Evolutionary conservation across 2,888 invertebrate genomes (phyloP), one percentile per base, ranked within the genome.

Genomic region (Perdita meconis): DNA sequence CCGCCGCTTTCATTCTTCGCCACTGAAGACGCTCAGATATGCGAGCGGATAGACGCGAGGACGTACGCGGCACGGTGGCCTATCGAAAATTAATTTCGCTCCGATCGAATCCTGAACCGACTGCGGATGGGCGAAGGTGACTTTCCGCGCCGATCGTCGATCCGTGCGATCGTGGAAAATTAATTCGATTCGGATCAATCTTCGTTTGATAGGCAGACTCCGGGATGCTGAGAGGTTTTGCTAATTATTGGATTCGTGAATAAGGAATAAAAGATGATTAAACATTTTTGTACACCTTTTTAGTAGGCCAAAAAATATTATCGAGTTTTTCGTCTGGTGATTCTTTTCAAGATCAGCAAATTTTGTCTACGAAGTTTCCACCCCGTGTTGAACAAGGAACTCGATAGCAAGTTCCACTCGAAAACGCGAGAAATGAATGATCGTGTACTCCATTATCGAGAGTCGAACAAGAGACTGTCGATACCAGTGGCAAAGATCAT

Each of bases 1-100:
- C 55, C 63, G 2, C 30, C 30, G 59, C 57, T 76, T 71, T 56
- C 63, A 56, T 72, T 71, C 60, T 40, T 36, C 50, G 16, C 12
- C n/a, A 6, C 44, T 19, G 61, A 44, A 19, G 50, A 53, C 55
- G 68, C 68, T 44, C 63, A 60, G 61, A 75, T 74, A 73, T 55
- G 59, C 42, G 65, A 2, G 10, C 50, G 24, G 59, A 53, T 51
- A 34, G 57, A 26, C 59, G 69, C 59, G 42, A 30, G 22, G 44
- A 34, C 57, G 40, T 53, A 68, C 60, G 40, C n/a, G 60, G 44
- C 22, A 55, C 53, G 19, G 16, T 30, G 10, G 53, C 36, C 38
- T 34, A 19, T 50, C 26, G 59, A 47, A 42, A 65, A 70, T 70
- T 70, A 57, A 70, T 65, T 65, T 42, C 40, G 22, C 12, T 12